Percentiles rank a stretch among this genome's conserved stretches.
phyloP scores from a whole-genome alignment of 2,888 invertebrate genomes.

The Orgyia antiqua region DNA sequence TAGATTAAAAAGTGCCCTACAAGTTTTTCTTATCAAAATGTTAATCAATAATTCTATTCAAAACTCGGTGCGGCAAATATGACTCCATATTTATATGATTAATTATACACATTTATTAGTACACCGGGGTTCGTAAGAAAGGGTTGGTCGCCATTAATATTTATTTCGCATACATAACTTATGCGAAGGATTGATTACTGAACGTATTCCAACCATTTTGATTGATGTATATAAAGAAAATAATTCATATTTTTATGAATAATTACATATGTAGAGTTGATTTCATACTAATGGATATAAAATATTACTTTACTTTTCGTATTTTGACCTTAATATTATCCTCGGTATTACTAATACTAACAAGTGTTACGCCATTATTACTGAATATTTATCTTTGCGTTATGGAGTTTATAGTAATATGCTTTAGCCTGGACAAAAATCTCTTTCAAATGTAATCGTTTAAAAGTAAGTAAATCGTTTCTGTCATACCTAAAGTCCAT shows the following conservation, averaged over 20 bases:
- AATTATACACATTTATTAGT: conserved; percentile 75
- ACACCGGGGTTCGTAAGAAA: conserved; percentile 62
- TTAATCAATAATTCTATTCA: conserved; percentile 9
- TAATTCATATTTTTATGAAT: conserved; percentile 25
- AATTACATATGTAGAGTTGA: conserved; percentile 11
- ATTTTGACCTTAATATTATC: conserved; percentile 12
- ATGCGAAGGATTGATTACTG: conserved; percentile 45
- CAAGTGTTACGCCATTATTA: no score
- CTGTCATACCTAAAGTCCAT: no score
- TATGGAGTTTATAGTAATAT: no score
- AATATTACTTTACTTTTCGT: no score
- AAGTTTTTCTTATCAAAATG: conserved; percentile 4
- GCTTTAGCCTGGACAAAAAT: no score
- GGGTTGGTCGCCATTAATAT: conserved; percentile 70
- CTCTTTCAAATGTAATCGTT: no score
- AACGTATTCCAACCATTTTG: conserved; percentile 30
- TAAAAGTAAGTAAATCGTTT: no score
- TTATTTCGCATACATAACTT: conserved; percentile 65
- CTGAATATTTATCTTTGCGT: no score
- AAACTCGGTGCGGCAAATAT: conserved; percentile 9
- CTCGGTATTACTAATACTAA: no score
- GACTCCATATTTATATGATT: conserved; percentile 62
- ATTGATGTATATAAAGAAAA: conserved; percentile 25
- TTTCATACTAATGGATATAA: conserved; percentile 8
- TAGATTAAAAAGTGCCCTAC: no score